Base-by-base conservation (phyloP, 2,888 invertebrate species). In the Gisinianus flammeolus region DNA sequence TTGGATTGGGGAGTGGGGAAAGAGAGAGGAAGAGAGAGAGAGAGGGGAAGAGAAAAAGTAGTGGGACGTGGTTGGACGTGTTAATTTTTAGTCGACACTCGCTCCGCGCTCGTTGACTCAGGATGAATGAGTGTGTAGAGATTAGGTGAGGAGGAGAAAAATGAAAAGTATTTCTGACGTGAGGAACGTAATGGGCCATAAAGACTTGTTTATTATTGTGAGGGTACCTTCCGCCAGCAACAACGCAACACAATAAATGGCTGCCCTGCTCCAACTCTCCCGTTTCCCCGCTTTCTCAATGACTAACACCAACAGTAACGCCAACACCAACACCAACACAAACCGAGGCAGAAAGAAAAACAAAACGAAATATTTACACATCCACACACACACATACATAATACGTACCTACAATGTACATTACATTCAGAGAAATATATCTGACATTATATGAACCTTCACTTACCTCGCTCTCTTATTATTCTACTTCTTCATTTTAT, bases 171-270 rank as follows among this genome's bases (percentile, higher is more conserved):
- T 76, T 75, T 68, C 58, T 62, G 56, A 76, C 76, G 68, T 58
- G 62, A 19, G 24, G 62, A 56, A 33, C 33, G 62, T 73, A 73
- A 73, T 73, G 72, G 77, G 70, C 77, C 62, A 79, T 79, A 79
- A 79, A 79, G 79, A 75, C 79, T 77, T 74, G 77, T 79, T 79
- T 79, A 79, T 77, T 79, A 79, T 79, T 79, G 77, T 52, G 33
- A 33, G 62, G 73, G 19, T 28, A 26, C 30, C 64, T 26, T 64
- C 26, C 28, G 16, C 8, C 24, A 64, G 10, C 58, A 58, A n/a
- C 30, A 33, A 68, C n/a, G n/a, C 33, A 67, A 10, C 62, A 62
- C 22, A 62, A 62, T 62, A 62, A 62, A 62, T 62, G 62, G 62
- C 26, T 28, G 22, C 62, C 24, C 26, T 24, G 62, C 28, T 28